Base-by-base conservation (phyloP, 2,113 vertebrate genomes). In the Tauraco erythrolophus region DNA sequence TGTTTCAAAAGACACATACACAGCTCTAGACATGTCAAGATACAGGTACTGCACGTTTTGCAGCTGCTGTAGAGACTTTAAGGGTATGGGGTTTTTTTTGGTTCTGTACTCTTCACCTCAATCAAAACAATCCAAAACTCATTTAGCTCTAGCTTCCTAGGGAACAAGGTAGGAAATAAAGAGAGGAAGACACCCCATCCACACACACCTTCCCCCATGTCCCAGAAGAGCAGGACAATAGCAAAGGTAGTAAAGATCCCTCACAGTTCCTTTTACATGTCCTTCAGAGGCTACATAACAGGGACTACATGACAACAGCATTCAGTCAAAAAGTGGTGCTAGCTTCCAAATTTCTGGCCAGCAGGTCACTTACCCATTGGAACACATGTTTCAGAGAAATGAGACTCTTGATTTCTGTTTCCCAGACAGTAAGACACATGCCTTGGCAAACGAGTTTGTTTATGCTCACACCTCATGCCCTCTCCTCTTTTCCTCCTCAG, bases 221-320 rank as follows among this genome's bases (percentile, higher is more conserved):
- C 75, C 41, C 75, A 84, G 11, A 39, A 75, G 7, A 61, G 45
- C 19, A 70, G 17, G 27, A 65, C 19, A 91, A 74, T 0, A 78
- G 9, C 30, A 79, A 57, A 84, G 19, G 7, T 14, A 56, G 21
- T 22, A 39, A 54, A 68, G 28, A 86, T 41, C 22, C 18, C 27
- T 60, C 39, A 51, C 30, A 62, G 11, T 24, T 21, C 27, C 19
- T 81, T n/a, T 61, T 15, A 62, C 4, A 4, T 4, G 8, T 56
- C 27, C 17, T 76, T n/a, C 41, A 88, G 31, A 54, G 10, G 18
- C 30, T 41, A 68, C 1, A 1, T n/a, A 60, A 33, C 2, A 27
- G 3, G 14, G 23, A 53, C 30, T 30, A 77, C 6, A 43, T 16
- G 37, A 65, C 1, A 0, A 71, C 6, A 62, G 5, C 7, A 12